Base-by-base conservation (phyloP, 2,113 vertebrate genomes). In the Dipodomys stephensi region DNA sequence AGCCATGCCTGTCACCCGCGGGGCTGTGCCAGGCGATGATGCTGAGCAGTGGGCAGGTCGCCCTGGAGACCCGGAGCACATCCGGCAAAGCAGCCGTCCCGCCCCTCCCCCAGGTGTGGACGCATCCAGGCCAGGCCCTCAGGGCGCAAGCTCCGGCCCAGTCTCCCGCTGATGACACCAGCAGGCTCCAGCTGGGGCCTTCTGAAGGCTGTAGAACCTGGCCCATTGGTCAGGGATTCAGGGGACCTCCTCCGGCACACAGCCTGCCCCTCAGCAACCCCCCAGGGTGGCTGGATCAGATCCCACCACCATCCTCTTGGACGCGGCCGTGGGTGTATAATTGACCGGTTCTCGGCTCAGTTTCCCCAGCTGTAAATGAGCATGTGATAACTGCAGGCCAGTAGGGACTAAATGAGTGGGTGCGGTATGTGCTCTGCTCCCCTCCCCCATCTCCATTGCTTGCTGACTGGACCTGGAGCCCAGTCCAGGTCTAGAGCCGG, bases 21-120 rank as follows among this genome's bases (percentile, higher is more conserved):
- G 25, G 83, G 23, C 49, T 85, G 72, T 94, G 76, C 90, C 93
- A 77, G 83, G 62, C 25, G 7, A 0, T 49, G 83, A n/a, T 30
- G 53, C 82, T 57, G 20, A 79, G 9, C 25, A 6, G 10, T 6
- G 60, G 46, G 12, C 0, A 6, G 74, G 39, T 23, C 2, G 22
- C 76, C 67, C 81, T 53, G 35, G 60, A 73, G 88, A 81, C 5
- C 22, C 12, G 9, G 67, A 64, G 1, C 71, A 19, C n/a, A 2
- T 83, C 82, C 7, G 44, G 35, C 69, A 80, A 44, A 86, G 82
- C 82, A 69, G 18, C 12, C 82, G 62, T 28, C 49, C 39, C 27
- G 62, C 27, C 67, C 49, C 39, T 71, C n/a, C 69, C 82, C 74
- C 46, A n/a, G 2, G 53, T 60, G 4, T 27, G 49, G 69, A 7